phyloP scores from a whole-genome alignment of 2,113 vertebrate genomes.

The Thomomys bottae region DNA sequence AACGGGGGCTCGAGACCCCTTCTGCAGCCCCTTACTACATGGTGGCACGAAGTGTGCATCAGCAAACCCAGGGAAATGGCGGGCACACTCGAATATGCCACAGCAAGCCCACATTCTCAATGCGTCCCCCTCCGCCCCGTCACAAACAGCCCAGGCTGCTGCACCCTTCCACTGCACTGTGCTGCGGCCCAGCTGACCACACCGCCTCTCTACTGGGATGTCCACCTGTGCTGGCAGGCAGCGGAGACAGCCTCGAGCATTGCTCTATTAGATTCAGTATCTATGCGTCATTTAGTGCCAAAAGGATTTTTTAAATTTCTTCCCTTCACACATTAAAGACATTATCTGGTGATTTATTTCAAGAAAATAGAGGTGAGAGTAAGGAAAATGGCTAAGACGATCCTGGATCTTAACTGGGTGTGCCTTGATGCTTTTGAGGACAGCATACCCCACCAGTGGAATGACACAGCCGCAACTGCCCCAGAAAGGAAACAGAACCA shows the following conservation, averaged over 20 bases:
- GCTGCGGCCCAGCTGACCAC: too few species aligned
- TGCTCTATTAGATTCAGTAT: too few species aligned
- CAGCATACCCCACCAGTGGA: neutral
- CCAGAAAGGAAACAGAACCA: neutral
- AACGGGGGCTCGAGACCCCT: neutral
- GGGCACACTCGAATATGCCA: rapidly evolving
- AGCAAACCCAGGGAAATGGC: neutral
- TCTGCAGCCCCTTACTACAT: rapidly evolving
- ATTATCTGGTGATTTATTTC: constrained; percentile 13
- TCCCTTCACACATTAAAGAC: constrained; percentile 3
- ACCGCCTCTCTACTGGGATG: too few species aligned
- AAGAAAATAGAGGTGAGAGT: constrained; percentile 46
- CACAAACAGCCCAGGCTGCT: neutral
- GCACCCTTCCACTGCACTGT: too few species aligned
- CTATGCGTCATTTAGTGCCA: neutral
- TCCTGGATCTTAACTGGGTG: neutral
- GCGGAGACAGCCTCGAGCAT: too few species aligned
- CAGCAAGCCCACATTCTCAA: neutral
- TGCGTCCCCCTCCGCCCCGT: neutral
- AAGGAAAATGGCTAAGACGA: neutral
- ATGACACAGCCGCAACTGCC: neutral
- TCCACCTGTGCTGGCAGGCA: too few species aligned
- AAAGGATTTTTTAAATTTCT: neutral
- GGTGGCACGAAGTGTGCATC: too few species aligned
- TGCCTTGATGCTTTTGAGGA: neutral